Base-by-base conservation (phyloP, 92 coral and sea anemone genomes). In the Metridium senile region DNA sequence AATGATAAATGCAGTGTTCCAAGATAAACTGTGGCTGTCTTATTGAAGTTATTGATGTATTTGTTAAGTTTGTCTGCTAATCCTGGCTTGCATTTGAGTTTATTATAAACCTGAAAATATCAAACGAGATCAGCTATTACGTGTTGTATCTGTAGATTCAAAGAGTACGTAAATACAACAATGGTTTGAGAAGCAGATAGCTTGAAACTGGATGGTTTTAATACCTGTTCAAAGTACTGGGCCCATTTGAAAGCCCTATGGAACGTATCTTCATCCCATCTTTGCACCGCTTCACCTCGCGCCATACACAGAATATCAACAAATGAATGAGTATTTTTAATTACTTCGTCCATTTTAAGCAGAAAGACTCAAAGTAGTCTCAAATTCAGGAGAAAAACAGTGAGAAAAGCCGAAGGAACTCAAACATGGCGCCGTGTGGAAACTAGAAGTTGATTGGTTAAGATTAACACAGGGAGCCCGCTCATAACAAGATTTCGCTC, bases 211-310 rank as follows among this genome's bases (percentile, higher is more conserved):
- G n/a, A n/a, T n/a, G n/a, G n/a, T n/a, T n/a, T n/a, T n/a, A n/a
- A n/a, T 75, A 75, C 97, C 93, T 88, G 89, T 80, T 91, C 97
- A 59, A 91, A 91, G 74, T 91, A 91, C 33, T 79, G 79, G 23
- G 97, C 97, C 97, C 97, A 91, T 71, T 91, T 91, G 79, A 62
- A 85, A 10, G 97, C 97, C 73, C 88, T 85, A 26, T 86, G 83
- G 56, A 91, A 85, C 2, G 97, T 88, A 1, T 52, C 88, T 62
- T 88, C 90, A 33, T 88, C 93, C 97, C 97, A 91, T 18, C 76
- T 72, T 21, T 85, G 81, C 11, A 91, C 93, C 0, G 84, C 93
- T 47, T 79, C 88, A n/a, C 93, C 78, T 32, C 97, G 74, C 19
- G 97, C 90, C 97, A 91, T 91, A 23, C 84, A 70, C 21, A 91